Percentiles rank a stretch among this genome's conserved stretches.
These are phyloP conservation scores for Graptemys geographica DNA, from an alignment of 2,797 vertebrate genomes.

Conservation along the genomic window DNA sequence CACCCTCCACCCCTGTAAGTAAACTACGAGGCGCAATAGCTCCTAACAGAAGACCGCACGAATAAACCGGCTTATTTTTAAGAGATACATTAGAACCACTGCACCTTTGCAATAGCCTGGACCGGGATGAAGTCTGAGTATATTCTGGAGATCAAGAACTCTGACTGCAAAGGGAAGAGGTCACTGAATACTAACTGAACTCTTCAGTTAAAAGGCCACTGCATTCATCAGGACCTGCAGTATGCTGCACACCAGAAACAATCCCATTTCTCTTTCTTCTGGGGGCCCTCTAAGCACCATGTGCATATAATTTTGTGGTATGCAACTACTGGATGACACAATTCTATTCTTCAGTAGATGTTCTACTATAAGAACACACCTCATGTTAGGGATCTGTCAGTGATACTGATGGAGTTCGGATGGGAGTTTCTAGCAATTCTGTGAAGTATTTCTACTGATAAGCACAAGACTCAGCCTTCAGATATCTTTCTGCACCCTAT, in stretches of 20 bases:
- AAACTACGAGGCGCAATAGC: constrained; percentile 49
- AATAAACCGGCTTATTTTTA: accelerated
- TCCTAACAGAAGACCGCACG: neutral
- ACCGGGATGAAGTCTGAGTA: neutral
- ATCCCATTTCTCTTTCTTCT: neutral
- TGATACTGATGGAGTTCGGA: neutral
- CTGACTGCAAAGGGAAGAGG: neutral
- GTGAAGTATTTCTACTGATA: neutral
- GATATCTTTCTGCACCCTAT: neutral
- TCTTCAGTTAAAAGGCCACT: neutral
- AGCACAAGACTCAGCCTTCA: neutral
- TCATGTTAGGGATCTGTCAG: neutral
- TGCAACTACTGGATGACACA: neutral
- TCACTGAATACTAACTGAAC: neutral
- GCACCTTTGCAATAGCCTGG: neutral
- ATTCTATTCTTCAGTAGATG: neutral
- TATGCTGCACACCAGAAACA: neutral
- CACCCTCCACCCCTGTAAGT: constrained; percentile 41
- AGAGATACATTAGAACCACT: accelerated
- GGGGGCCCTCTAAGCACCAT: neutral
- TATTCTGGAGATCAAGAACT: constrained; percentile 5
- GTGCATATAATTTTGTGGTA: neutral
- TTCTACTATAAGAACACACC: neutral
- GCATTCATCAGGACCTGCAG: neutral
- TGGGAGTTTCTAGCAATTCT: neutral